Percentiles rank a stretch among this genome's conserved stretches.
These are phyloP conservation scores for Polylopha cassiicola DNA, from an alignment of 2,888 invertebrate genomes.

Conservation along the genomic window DNA sequence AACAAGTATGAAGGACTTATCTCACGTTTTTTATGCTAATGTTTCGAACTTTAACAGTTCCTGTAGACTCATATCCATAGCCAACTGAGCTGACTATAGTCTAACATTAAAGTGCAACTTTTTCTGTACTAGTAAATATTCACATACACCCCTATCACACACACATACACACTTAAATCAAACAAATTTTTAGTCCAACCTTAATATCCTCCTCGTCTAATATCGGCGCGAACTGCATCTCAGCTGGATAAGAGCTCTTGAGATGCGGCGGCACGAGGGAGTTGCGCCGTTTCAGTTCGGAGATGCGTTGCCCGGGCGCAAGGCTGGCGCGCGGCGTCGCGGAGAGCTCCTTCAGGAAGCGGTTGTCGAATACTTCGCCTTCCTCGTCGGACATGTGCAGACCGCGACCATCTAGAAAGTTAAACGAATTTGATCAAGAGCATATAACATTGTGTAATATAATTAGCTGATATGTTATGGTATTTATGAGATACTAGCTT, in stretches of 20 bases:
- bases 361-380: constrained; percentile 89
- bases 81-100: no score
- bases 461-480: no score
- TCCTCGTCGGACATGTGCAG: constrained; percentile 90
- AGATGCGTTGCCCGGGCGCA: constrained; percentile 56
- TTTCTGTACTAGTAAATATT: no score
- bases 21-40: no score
- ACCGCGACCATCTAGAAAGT: constrained; percentile 54
- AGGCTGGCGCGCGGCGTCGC: constrained; percentile 68
- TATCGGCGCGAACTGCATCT: constrained; percentile 81
- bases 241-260: constrained; percentile 90
- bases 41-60: no score
- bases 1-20: no score
- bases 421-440: not conserved
- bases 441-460: no score
- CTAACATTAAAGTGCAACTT: no score
- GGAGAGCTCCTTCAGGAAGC: constrained; percentile 83
- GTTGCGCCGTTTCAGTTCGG: constrained; percentile 87
- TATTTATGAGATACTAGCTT: no score
- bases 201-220: constrained; percentile 71
- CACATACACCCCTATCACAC: no score
- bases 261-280: constrained; percentile 90
- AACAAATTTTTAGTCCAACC: constrained; percentile 32
- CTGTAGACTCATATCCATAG: no score
- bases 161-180: no score